Conservation (phyloP, 2,797 vertebrate genomes). For the Mergus octosetaceus region DNA sequence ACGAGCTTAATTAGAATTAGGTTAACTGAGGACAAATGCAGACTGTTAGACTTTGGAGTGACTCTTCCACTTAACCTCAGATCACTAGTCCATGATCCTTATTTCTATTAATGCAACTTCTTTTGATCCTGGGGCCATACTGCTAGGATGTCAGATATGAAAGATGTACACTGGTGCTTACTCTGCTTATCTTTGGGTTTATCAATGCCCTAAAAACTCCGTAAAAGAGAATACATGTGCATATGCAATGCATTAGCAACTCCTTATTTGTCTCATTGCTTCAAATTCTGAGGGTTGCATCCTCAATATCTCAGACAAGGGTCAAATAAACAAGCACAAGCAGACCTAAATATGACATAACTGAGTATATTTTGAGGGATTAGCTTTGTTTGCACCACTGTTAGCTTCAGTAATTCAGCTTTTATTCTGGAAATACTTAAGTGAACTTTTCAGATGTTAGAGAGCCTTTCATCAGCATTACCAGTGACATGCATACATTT, state of each 20-base stretch:
- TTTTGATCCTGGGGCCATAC: background rate
- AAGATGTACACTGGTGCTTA: background rate
- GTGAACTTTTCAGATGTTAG: background rate
- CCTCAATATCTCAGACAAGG: background rate
- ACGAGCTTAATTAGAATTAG: conserved; percentile 28
- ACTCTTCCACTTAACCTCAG: background rate
- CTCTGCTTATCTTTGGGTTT: background rate
- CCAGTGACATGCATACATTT: background rate
- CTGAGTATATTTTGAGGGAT: background rate
- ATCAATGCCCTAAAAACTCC: background rate
- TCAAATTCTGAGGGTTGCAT: background rate
- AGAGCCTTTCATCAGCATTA: background rate
- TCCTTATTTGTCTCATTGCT: background rate
- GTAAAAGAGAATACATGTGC: background rate
- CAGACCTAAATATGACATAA: background rate
- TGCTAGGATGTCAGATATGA: background rate
- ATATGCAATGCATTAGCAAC: background rate
- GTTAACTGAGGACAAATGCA: conserved; percentile 26
- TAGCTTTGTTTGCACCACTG: background rate
- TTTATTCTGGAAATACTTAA: background rate
- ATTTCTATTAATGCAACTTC: background rate
- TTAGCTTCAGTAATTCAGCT: background rate
- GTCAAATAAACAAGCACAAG: background rate
- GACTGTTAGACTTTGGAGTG: background rate
- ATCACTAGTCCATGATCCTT: background rate